Base-by-base conservation (phyloP, 2,888 invertebrate genomes). In the Hypolimnas misippus region DNA sequence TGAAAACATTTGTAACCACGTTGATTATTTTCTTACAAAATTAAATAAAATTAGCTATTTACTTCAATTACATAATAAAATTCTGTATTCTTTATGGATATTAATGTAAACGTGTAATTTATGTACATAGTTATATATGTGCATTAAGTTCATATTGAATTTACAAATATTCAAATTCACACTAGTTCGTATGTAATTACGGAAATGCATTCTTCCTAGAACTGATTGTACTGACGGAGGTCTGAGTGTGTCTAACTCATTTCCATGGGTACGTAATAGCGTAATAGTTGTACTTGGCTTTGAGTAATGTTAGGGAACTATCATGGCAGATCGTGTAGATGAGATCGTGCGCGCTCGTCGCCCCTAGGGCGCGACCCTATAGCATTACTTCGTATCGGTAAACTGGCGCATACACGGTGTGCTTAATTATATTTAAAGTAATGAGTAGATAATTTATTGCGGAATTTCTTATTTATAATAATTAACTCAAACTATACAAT, bases 291-390 rank as follows among this genome's bases (percentile, higher is more conserved):
- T 64, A 58, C 57, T 61, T 61, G 63, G 54, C 60, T 63, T 63
- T 66, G 74, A 71, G 73, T 69, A 80, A 81, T 79, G 74, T 74
- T 73, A 77, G 76, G 76, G 75, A 78, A 75, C 77, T 76, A 79
- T 83, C 76, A 70, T 60, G 68, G 42, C 54, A 65, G 74, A 74
- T 78, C 78, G 78, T 78, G 76, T 75, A 75, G 76, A 76, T 74
- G 67, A 66, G 72, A 76, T 83, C 84, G 86, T 84, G 86, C 75
- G 75, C 76, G 69, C 74, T 63, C 70, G 75, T 76, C 78, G 74
- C 75, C 73, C 68, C 53, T 29, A 66, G 73, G 74, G 70, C 72
- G 64, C 67, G 79, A 82, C 80, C 82, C 81, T 75, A 71, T 65
- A 65, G 69, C 10, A 42, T 42, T 63, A 55, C 65, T 46, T 51